Conservation (phyloP, 2,797 vertebrate species). For the Sibirionetta formosa region DNA sequence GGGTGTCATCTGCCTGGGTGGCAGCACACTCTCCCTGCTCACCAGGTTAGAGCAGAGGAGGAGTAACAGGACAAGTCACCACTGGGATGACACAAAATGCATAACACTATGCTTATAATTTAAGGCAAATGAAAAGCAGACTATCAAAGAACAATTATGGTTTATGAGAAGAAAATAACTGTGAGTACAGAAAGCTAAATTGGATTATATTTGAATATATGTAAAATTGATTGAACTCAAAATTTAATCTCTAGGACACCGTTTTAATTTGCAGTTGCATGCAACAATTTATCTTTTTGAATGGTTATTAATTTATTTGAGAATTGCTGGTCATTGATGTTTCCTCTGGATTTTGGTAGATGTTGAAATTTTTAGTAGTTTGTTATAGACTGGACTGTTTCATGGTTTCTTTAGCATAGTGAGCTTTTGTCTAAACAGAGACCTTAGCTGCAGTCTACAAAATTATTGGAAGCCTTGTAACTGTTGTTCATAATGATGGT, state of each 20-base stretch:
- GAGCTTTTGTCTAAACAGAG: not conserved
- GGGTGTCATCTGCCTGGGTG: not conserved
- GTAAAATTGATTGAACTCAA: conserved; percentile 32
- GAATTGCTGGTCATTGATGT: not conserved
- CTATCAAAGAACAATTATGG: not conserved
- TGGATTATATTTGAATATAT: conserved; percentile 28
- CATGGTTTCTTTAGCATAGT: not conserved
- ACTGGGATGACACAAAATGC: not conserved
- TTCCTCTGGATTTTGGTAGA: not conserved
- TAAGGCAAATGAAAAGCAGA: conserved; percentile 31
- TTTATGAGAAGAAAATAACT: conserved; percentile 39
- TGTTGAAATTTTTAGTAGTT: not conserved
- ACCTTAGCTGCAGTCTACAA: not conserved
- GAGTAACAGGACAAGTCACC: not conserved
- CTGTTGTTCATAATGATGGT: not conserved
- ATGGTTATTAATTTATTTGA: conserved; percentile 34
- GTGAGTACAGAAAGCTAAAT: not conserved
- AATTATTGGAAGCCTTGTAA: not conserved
- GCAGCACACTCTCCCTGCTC: not conserved
- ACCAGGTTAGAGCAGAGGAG: not conserved
- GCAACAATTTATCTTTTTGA: not conserved
- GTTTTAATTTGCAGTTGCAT: conserved; percentile 27
- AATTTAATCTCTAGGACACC: conserved; percentile 24
- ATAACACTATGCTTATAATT: not conserved
- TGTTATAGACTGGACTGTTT: not conserved